Conservation (phyloP, 1,140 invertebrate species). For the Marisa cornuarietis region DNA sequence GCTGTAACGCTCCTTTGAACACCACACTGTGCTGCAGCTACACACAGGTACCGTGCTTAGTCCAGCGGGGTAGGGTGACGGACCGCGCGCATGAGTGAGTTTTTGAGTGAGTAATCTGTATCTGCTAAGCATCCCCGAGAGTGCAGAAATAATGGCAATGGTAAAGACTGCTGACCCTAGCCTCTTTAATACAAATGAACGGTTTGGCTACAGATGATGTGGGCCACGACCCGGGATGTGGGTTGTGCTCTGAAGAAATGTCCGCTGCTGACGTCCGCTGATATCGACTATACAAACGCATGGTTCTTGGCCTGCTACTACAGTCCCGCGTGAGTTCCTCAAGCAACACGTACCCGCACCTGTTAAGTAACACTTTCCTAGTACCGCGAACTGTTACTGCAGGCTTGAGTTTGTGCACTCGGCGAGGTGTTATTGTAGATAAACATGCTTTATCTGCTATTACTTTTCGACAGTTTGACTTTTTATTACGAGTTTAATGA, state of each 20-base stretch:
- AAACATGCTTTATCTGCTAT: background rate
- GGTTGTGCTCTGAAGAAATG: slow-evolving; percentile 14
- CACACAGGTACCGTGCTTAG: background rate
- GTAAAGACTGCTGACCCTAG: background rate
- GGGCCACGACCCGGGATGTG: slow-evolving; percentile 1
- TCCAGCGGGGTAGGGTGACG: background rate
- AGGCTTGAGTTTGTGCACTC: background rate
- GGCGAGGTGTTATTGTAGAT: background rate
- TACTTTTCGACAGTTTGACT: too few relatives aligned
- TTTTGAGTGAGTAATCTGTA: background rate
- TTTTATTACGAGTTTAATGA: background rate
- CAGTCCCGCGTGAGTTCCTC: background rate
- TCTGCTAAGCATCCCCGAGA: background rate
- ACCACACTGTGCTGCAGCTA: slow-evolving; percentile 15
- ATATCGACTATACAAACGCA: slow-evolving; percentile 1
- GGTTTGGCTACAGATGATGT: slow-evolving; percentile 13
- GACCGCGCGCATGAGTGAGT: background rate
- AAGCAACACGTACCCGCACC: too few relatives aligned
- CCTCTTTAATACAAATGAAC: background rate
- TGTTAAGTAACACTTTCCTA: background rate
- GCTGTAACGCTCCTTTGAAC: slow-evolving; percentile 4
- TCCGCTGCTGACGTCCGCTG: background rate
- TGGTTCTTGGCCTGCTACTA: slow-evolving; percentile 19
- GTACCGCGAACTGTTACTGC: background rate
- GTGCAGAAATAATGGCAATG: background rate